Conservation (phyloP, 2,113 vertebrate species). For the Sturnus vulgaris region DNA sequence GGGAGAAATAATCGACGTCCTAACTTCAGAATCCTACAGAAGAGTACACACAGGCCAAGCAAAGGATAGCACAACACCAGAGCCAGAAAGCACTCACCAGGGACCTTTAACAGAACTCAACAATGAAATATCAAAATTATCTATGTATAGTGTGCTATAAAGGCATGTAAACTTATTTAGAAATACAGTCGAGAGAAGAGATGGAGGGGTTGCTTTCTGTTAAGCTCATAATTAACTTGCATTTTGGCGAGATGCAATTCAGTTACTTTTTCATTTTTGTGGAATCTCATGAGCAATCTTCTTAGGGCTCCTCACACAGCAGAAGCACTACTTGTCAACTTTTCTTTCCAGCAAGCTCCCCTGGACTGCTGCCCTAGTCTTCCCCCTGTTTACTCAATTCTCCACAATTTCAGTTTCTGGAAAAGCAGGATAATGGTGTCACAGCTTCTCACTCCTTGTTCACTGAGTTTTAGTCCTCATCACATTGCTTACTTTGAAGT, state of each 20-base stretch:
- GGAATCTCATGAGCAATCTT: neutral
- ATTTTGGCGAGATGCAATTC: neutral
- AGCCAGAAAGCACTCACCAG: neutral
- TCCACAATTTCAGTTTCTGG: neutral
- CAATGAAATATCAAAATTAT: neutral
- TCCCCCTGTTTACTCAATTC: neutral
- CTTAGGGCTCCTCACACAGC: neutral
- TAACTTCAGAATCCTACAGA: neutral
- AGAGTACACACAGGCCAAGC: neutral
- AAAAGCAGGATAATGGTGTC: neutral
- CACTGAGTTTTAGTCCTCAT: neutral
- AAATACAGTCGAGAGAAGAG: neutral
- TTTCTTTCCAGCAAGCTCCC: neutral
- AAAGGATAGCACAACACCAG: neutral
- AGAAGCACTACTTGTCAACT: neutral
- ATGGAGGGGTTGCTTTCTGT: neutral
- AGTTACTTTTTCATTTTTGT: neutral
- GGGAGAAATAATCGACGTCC: neutral
- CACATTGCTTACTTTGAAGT: neutral
- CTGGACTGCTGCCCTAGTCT: neutral
- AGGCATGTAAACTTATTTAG: neutral
- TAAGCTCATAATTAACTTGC: neutral
- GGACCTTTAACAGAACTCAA: neutral
- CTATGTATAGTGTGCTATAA: rapidly evolving
- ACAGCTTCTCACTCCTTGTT: neutral